phyloP scores from a whole-genome alignment of 2,888 invertebrate species.

The Idaea straminata region DNA sequence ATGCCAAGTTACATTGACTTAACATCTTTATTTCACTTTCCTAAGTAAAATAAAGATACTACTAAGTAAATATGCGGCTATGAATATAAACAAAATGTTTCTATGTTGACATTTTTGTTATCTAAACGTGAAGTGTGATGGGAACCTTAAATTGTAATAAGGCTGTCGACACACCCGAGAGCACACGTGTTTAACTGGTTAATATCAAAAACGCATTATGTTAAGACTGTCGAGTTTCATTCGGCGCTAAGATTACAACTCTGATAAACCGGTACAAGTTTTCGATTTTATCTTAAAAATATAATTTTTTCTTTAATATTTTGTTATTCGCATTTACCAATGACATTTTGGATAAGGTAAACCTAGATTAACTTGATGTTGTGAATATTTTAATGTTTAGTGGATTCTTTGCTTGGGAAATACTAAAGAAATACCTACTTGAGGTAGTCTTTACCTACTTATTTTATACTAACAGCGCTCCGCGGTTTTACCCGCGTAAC shows the following conservation, averaged over 20 bases:
- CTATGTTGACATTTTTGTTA: not conserved
- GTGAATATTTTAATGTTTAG: not conserved
- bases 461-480: too few species aligned
- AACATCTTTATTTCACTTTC: too few species aligned
- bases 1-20: too few species aligned
- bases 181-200: conserved; percentile 24
- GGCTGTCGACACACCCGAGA: conserved; percentile 22
- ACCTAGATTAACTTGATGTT: not conserved
- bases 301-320: not conserved
- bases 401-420: not conserved
- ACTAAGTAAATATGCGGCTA: too few species aligned
- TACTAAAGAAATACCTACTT: not conserved
- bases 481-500: too few species aligned
- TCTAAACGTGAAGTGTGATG: not conserved
- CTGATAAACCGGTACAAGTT: conserved; percentile 11
- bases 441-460: not conserved
- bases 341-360: not conserved
- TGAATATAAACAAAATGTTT: not conserved
- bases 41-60: too few species aligned
- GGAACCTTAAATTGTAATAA: conserved; percentile 24
- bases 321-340: not conserved
- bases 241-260: conserved; percentile 15
- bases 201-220: conserved; percentile 30
- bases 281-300: conserved; percentile 5
- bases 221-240: conserved; percentile 11